These are phyloP conservation scores for Otus sunia DNA, from an alignment of 2,113 vertebrate species.

Conservation along the genomic window DNA sequence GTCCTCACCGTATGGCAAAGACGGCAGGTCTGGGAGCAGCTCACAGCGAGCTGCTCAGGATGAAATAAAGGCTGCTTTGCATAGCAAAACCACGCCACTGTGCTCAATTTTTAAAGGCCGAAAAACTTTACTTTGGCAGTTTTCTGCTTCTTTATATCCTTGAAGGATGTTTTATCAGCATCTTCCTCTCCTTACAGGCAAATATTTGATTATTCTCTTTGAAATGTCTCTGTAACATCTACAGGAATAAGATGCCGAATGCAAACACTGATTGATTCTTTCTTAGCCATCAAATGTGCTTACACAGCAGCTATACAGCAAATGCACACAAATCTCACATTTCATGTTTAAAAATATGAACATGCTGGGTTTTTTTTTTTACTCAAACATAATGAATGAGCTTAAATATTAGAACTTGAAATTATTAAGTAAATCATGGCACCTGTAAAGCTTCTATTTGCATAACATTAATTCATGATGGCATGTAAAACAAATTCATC, in stretches of 20 bases:
- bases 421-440: slow-evolving; percentile 83
- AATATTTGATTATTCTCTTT: slow-evolving; percentile 64
- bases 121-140: not conserved
- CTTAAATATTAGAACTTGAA: slow-evolving; percentile 80
- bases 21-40: not conserved
- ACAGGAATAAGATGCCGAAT: not conserved
- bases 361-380: not conserved
- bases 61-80: not conserved
- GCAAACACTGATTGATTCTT: slow-evolving; percentile 58
- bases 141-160: not conserved
- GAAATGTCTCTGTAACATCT: slow-evolving; percentile 56
- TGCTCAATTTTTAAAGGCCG: not conserved
- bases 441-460: slow-evolving; percentile 80
- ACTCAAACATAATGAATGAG: slow-evolving; percentile 74
- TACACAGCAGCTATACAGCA: slow-evolving; percentile 50
- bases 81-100: not conserved
- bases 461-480: slow-evolving; percentile 82
- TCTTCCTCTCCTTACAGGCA: not conserved
- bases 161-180: not conserved
- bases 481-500: slow-evolving; percentile 82
- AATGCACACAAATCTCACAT: slow-evolving; percentile 64
- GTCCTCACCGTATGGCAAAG: accelerated
- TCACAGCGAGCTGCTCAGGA: not conserved
- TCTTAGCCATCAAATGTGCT: slow-evolving; percentile 54
- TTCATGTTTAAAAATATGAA: slow-evolving; percentile 67